Evolutionary conservation across 2,113 vertebrate species (phyloP).

Genomic region (Tragelaphus buxtoni): DNA sequence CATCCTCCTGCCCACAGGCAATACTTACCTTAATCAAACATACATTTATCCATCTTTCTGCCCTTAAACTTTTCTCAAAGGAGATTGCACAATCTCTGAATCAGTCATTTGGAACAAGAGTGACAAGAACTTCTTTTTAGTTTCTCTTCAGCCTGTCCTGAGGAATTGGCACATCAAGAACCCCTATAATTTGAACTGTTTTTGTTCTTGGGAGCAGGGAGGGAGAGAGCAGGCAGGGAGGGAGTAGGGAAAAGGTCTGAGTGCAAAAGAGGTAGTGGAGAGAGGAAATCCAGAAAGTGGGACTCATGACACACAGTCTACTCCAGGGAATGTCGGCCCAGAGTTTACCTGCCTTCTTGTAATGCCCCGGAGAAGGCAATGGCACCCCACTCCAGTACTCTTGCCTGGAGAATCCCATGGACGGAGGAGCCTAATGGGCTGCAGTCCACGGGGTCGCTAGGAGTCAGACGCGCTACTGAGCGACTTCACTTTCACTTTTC

Average conservation of each 20-base stretch:
- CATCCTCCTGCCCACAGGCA: background rate
- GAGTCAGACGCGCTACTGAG: too few relatives aligned
- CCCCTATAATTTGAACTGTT: conserved; percentile 10
- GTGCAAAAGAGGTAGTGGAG: background rate
- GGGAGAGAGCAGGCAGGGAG: background rate
- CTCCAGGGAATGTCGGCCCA: background rate
- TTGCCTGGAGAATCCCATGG: too few relatives aligned
- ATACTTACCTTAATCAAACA: conserved; percentile 34
- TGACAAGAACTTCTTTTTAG: conserved; percentile 47
- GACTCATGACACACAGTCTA: background rate
- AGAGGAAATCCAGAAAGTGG: background rate
- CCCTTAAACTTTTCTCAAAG: conserved; percentile 17
- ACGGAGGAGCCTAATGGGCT: too few relatives aligned
- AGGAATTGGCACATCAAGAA: conserved; percentile 37
- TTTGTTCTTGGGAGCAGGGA: conserved; percentile 21
- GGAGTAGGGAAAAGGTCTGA: background rate
- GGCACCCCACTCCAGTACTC: too few relatives aligned
- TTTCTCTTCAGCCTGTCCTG: background rate
- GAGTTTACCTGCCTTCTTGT: background rate
- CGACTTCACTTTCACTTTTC: too few relatives aligned
- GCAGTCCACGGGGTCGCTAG: too few relatives aligned
- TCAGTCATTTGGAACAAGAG: conserved; percentile 7
- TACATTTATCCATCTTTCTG: conserved; percentile 44
- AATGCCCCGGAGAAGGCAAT: background rate
- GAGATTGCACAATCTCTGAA: conserved; percentile 29